Evolutionary conservation across 2,888 invertebrate species (phyloP).

Genomic region (Eucera pruinosa): DNA sequence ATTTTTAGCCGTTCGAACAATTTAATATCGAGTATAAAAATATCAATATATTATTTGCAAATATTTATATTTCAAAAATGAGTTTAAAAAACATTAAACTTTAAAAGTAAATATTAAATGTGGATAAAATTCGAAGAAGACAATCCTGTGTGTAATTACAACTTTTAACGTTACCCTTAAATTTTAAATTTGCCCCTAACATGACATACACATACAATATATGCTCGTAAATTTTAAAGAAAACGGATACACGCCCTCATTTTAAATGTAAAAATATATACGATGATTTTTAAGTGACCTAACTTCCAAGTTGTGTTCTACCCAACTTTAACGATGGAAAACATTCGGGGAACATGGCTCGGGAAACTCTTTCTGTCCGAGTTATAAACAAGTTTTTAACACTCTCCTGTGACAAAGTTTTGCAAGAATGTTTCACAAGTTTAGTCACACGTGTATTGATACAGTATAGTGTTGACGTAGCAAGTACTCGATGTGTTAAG

Average conservation of each 20-base stretch:
- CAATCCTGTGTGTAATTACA: neutral
- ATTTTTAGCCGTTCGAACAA: neutral
- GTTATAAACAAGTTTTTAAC: slow-evolving; percentile 30
- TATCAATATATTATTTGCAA: too few species aligned
- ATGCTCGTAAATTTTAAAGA: neutral
- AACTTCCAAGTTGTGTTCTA: slow-evolving; percentile 2
- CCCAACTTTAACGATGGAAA: slow-evolving; percentile 12
- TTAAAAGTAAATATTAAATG: neutral
- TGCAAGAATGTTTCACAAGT: neutral
- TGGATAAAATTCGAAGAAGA: neutral
- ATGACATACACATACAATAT: neutral
- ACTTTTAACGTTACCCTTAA: neutral
- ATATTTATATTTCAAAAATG: too few species aligned
- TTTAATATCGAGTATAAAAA: neutral
- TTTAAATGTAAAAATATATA: neutral
- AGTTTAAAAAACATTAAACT: too few species aligned
- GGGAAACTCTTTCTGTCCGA: slow-evolving; percentile 8
- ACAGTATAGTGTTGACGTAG: neutral
- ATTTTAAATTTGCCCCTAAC: neutral
- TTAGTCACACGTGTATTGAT: neutral
- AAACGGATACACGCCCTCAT: neutral
- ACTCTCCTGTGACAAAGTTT: slow-evolving; percentile 14
- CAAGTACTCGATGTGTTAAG: neutral
- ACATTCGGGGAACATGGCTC: neutral
- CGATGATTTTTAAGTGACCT: neutral